A percentile compares a stretch with the other conserved stretches of the same genome.
phyloP scores from a whole-genome alignment of 2,113 vertebrate genomes.

The Pelodiscus sinensis region DNA sequence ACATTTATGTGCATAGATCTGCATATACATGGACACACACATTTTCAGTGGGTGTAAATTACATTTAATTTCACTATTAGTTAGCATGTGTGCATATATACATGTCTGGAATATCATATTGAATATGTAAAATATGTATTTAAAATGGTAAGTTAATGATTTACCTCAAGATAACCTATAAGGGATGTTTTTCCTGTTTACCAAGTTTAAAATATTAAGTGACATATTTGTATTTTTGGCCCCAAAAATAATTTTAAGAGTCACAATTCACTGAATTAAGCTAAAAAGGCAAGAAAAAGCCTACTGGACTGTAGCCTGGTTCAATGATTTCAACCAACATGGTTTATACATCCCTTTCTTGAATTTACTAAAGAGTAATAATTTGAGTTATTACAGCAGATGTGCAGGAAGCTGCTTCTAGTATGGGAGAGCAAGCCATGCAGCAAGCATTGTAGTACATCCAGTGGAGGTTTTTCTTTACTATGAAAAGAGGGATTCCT shows the following conservation, averaged over 20 bases:
- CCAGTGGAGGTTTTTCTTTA: neutral
- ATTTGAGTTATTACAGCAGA: neutral
- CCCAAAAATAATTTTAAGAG: neutral
- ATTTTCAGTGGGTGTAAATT: neutral
- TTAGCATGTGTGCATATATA: accelerated
- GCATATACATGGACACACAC: neutral
- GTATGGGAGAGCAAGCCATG: neutral
- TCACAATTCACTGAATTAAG: neutral
- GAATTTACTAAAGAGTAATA: neutral
- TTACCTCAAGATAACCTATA: neutral
- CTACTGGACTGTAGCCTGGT: neutral
- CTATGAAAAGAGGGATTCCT: neutral
- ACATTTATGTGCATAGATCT: neutral
- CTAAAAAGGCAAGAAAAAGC: accelerated
- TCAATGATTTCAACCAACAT: neutral
- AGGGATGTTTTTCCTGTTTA: neutral
- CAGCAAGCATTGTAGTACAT: neutral
- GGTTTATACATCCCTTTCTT: neutral
- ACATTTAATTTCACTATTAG: neutral
- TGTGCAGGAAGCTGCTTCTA: neutral
- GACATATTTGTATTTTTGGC: neutral
- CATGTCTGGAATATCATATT: neutral
- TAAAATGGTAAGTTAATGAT: neutral
- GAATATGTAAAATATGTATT: neutral
- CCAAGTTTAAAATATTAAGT: neutral